Conservation (phyloP, 2,113 vertebrate genomes). For the Trogon melanurus region DNA sequence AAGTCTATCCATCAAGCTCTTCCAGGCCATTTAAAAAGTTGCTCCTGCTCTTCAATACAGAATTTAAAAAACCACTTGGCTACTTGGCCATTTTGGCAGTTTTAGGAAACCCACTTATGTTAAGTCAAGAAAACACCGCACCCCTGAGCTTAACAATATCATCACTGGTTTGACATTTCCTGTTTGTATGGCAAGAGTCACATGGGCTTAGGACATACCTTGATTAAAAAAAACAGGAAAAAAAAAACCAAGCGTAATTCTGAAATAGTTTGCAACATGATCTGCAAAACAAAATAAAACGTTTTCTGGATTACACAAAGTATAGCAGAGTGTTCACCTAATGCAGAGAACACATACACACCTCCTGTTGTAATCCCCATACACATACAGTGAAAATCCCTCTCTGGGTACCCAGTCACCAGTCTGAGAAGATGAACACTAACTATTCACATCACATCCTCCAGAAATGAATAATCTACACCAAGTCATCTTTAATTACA, state of each 20-base stretch:
- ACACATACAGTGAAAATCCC: neutral
- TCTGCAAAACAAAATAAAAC: neutral
- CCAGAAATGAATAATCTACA: constrained; percentile 41
- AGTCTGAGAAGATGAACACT: constrained; percentile 4
- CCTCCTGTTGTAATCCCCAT: neutral
- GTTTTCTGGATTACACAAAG: neutral
- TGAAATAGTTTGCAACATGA: neutral
- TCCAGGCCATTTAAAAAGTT: neutral
- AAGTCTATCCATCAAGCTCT: neutral
- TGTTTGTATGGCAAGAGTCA: neutral
- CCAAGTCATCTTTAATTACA: constrained; percentile 67
- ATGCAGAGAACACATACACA: neutral
- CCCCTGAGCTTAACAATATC: neutral
- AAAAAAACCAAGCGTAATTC: neutral
- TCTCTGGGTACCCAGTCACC: neutral
- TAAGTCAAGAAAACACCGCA: neutral
- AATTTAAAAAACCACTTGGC: neutral
- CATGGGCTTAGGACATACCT: neutral
- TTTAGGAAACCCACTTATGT: neutral
- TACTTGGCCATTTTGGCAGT: neutral
- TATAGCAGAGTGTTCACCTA: neutral
- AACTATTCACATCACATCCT: constrained; percentile 54
- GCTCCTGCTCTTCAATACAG: neutral
- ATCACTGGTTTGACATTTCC: neutral
- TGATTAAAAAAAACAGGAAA: neutral